A percentile compares a stretch with the other conserved stretches of the same genome.
Evolutionary conservation across 2,113 vertebrate species (phyloP).

Genomic region (Lonchura striata): DNA sequence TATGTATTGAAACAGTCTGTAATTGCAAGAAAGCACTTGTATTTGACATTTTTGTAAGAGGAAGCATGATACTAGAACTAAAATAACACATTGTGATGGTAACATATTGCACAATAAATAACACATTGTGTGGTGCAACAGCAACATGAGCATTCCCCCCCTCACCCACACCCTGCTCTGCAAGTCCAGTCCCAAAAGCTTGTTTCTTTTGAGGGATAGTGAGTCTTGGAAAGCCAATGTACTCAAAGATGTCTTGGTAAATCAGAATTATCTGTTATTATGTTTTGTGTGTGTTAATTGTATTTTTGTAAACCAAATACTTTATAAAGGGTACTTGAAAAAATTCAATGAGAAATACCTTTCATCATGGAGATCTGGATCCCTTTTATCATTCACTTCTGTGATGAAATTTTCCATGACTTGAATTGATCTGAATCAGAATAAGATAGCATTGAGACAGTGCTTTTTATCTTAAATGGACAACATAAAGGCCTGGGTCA

Average conservation of each 20-base stretch:
- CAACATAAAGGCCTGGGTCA: background rate
- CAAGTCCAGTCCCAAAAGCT: background rate
- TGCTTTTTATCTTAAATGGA: background rate
- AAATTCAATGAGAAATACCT: background rate
- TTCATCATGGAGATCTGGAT: background rate
- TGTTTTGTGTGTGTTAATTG: background rate
- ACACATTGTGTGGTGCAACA: background rate
- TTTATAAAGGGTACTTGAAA: background rate
- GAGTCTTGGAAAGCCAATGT: background rate
- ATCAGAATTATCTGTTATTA: background rate
- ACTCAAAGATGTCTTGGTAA: background rate
- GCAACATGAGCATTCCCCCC: background rate
- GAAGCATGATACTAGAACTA: slow-evolving; percentile 32
- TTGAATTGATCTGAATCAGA: background rate
- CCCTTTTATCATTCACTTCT: background rate
- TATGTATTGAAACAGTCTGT: background rate
- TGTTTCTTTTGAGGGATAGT: background rate
- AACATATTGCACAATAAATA: background rate
- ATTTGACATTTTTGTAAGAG: slow-evolving; percentile 57
- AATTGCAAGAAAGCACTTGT: background rate
- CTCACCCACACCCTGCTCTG: background rate
- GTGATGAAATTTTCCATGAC: background rate
- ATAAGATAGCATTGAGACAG: background rate
- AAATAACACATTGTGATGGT: background rate
- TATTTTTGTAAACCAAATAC: background rate